Base-by-base conservation (phyloP, 1,140 invertebrate species). In the Drosophila orosa region DNA sequence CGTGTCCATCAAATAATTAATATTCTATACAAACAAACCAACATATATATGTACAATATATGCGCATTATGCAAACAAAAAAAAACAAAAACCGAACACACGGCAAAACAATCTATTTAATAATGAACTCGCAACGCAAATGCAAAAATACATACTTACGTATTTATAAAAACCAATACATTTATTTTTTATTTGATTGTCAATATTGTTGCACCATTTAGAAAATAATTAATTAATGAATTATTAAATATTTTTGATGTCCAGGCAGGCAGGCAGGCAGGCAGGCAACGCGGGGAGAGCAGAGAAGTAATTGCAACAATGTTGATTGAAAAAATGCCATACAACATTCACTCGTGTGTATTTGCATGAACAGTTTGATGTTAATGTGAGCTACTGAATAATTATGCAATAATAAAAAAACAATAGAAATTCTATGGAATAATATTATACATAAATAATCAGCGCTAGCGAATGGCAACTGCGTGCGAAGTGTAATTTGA, bases 191-290 rank as follows among this genome's bases (percentile, higher is more conserved):
- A 60, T 76, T 68, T 44, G 37, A 69, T 33, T 72, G 47, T 62
- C 62, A 56, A 60, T 65, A 68, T 75, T 82, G 78, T 75, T 86
- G 83, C 82, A 76, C 79, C 52, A 52, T 89, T 83, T 80, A 86
- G 57, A 69, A 69, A 69, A 39, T 71, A 71, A 47, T 39, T 57
- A 71, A 73, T 67, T 71, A 83, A 80, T 80, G 25, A 65, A 69
- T 69, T 58, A 75, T 77, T 52, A 54, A 75, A 75, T 78, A 86
- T 76, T 76, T 75, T 63, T 63, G 37, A 74, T 78, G 62, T 71
- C 24, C 31, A 35, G 24, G 29, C 17, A 48, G 17, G 22, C 25
- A 48, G 15, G n/a, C n/a, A n/a, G n/a, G n/a, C 31, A 35, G 24
- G 29, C 17, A 48, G 17, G 22, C 25, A 48, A 9, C 7, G 8